A percentile compares a stretch with the other conserved stretches of the same genome.
Evolutionary conservation across 1,140 invertebrate species (phyloP).

Genomic region (Bathynomus jamesi): DNA sequence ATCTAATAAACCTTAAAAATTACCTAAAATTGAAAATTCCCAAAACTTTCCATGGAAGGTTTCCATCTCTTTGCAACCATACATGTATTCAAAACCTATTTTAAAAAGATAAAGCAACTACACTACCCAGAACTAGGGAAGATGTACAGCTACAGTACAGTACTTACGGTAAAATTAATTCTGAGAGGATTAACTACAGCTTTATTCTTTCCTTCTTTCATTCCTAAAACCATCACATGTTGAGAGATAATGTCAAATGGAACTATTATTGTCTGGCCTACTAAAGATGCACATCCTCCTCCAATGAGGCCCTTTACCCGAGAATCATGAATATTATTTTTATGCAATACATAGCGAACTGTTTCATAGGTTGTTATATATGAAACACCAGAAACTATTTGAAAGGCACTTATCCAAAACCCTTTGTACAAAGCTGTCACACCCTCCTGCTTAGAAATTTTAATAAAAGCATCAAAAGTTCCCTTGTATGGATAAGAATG

Average conservation of each 20-base stretch:
- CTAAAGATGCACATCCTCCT: constrained; percentile 60
- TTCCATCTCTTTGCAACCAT: too few species aligned
- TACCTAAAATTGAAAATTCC: too few species aligned
- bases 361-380: constrained; percentile 59
- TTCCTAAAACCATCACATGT: constrained; percentile 88
- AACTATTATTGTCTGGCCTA: constrained; percentile 91
- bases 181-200: constrained; percentile 41
- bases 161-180: constrained; percentile 42
- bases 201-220: constrained; percentile 25
- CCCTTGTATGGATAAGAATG: constrained; percentile 73
- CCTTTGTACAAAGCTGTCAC: constrained; percentile 79
- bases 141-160: too few species aligned
- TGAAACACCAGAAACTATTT: constrained; percentile 74
- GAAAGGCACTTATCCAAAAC: constrained; percentile 87
- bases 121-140: too few species aligned
- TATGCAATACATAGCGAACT: not conserved
- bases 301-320: not conserved
- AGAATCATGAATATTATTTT: not conserved
- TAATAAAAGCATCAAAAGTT: constrained; percentile 79
- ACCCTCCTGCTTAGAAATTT: constrained; percentile 79
- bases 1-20: too few species aligned
- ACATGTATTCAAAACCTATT: too few species aligned
- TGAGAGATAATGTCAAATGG: constrained; percentile 95
- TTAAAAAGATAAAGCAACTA: too few species aligned
- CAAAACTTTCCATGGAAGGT: too few species aligned